Percentiles rank a stretch among this genome's conserved stretches.
phyloP scores from a whole-genome alignment of 2,888 invertebrate genomes.

The Drosophila niveifrons region DNA sequence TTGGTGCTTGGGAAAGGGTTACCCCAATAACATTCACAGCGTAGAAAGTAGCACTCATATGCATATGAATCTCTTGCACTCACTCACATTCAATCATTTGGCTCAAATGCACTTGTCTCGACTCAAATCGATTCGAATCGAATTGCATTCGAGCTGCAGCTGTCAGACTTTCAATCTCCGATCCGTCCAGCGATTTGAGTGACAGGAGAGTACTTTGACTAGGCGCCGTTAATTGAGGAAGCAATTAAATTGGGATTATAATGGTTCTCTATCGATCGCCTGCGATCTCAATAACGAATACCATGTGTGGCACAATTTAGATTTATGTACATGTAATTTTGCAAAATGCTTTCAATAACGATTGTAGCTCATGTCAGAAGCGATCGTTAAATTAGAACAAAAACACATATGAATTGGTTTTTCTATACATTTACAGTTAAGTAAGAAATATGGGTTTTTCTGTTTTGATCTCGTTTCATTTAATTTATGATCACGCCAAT shows the following conservation, averaged over 20 bases:
- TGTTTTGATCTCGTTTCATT: background rate
- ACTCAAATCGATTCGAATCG: background rate
- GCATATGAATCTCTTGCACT: constrained; percentile 55
- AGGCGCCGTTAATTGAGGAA: constrained; percentile 61
- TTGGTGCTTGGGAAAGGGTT: constrained; percentile 65
- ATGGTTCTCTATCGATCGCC: constrained; percentile 36
- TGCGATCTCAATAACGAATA: constrained; percentile 46
- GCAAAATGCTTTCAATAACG: constrained; percentile 32
- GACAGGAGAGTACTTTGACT: constrained; percentile 36
- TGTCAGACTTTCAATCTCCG: constrained; percentile 58
- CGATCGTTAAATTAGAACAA: constrained; percentile 22
- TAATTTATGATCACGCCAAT: constrained; percentile 9
- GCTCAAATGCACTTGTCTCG: constrained; percentile 53
- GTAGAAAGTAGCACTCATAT: constrained; percentile 78
- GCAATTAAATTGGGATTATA: constrained; percentile 57
- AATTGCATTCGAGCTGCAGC: constrained; percentile 34
- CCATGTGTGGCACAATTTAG: constrained; percentile 72
- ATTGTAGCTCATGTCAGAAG: constrained; percentile 23
- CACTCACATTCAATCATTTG: constrained; percentile 13
- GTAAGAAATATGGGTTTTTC: background rate
- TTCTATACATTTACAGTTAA: background rate
- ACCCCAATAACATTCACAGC: constrained; percentile 34
- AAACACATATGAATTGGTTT: background rate
- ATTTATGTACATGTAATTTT: constrained; percentile 65
- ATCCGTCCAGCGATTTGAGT: constrained; percentile 38